phyloP scores from a whole-genome alignment of 2,797 vertebrate species.

The Perodicticus potto region DNA sequence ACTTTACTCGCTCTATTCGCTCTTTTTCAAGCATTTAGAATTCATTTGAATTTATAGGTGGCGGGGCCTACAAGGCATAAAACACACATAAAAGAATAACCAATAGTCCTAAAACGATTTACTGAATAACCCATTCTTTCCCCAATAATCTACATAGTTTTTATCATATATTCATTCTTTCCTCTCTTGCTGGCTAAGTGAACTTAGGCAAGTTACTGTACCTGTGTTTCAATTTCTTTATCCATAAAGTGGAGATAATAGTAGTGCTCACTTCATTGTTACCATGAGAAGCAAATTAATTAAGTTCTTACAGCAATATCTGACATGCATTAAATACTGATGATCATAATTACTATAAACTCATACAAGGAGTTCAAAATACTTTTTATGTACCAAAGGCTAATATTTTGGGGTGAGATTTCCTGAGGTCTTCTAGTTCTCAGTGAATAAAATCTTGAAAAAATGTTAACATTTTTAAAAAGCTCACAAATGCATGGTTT shows the following conservation, averaged over 20 bases:
- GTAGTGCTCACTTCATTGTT: not conserved
- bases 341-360: not conserved
- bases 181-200: not conserved
- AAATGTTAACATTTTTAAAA: not conserved
- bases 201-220: not conserved
- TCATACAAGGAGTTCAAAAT: not conserved
- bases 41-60: not conserved
- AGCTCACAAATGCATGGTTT: not conserved
- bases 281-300: slow-evolving; percentile 14
- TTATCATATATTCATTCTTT: not conserved
- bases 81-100: not conserved
- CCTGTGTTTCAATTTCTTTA: not conserved
- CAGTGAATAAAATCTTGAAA: not conserved
- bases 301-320: not conserved
- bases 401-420: not conserved
- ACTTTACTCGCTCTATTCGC: not conserved
- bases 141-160: not conserved
- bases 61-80: not conserved
- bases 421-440: not conserved
- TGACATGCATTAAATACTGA: not conserved
- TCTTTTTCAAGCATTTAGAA: not conserved
- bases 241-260: not conserved
- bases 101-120: not conserved
- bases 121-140: not conserved
- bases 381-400: not conserved